Evolutionary conservation across 2,113 vertebrate genomes (phyloP), one percentile per base, ranked within the genome.

Genomic region (human): DNA sequence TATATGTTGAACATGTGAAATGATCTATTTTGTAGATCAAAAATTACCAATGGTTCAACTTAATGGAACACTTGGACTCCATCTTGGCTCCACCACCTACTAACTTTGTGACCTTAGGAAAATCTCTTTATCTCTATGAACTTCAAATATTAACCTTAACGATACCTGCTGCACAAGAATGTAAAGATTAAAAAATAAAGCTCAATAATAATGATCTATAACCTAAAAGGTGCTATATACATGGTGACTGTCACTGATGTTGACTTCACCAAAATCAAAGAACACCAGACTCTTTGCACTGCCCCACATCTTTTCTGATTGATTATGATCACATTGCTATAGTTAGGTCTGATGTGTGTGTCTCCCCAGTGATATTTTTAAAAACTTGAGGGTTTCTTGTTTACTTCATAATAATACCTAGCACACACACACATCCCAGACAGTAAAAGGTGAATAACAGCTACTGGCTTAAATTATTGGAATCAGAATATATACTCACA

Each of bases 401-500:
- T 89, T 88, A 92, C 14, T 88, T 64, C 17, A 22, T 40, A 93
- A 91, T 7, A 91, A 22, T 48, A 75, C n/a, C 43, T 68, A 91
- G 38, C 66, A 85, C 3, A 40, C 23, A 89, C 81, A 85, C 4
- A 40, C 23, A 89, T 73, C 27, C 25, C 66, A 66, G 48, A 70
- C 1, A n/a, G 17, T 3, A 68, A 12, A 70, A 73, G 48, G 12
- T 83, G 13, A 94, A 83, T 68, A 79, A 40, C 9, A 93, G 79
- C 14, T 45, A 52, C 3, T 52, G 22, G 64, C 78, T 0, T 93
- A 59, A 93, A 95, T 73, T 80, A 68, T 0, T 81, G 8, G 76
- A 96, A 68, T 81, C 40, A 88, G 81, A 96, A 27, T n/a, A 80
- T 25, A 89, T 38, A 86, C 20, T 95, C 68, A 92, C 43, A 92